Evolutionary conservation across 2,888 invertebrate genomes (phyloP), one percentile per base, ranked within the genome.

Genomic region (Agrotis clavis): DNA sequence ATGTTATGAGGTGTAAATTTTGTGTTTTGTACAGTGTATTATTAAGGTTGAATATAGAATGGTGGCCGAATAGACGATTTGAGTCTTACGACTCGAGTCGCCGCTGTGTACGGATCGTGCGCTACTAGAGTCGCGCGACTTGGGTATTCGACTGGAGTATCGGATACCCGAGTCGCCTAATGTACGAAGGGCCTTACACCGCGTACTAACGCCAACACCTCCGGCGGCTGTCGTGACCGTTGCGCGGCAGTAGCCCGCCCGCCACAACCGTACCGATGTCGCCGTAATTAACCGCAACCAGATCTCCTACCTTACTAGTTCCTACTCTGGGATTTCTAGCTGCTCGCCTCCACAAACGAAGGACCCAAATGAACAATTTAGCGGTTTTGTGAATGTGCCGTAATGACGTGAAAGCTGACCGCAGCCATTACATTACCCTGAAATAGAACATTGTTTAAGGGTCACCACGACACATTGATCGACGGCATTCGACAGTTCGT

Each of bases 201-300:
- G 35, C 35, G 13, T 35, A 13, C n/a, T 57, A 13, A n/a, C 25
- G 0, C 13, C 35, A 2, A 11, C 2, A 11, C 30, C 56, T 56
- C 89, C 85, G 83, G 79, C 84, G 86, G 86, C 86, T 85, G 82
- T 81, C 76, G 81, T 82, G 86, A 88, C 90, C 90, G 90, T 88
- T 87, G 86, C 80, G 71, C 79, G 84, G 74, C 73, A 51, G 47
- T 19, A 50, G 80, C 77, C 67, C 74, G 60, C 76, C 70, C 74
- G 60, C 76, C 70, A 72, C 82, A 81, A 77, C 76, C 78, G 81
- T 81, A 41, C 57, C 57, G 35, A 57, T 57, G 67, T 83, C 74
- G 70, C 71, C 68, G 81, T 87, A 89, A 90, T 89, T 88, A 90
- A 88, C 86, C 87, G 79, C 86, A 86, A 84, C 79, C 80, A 81